Base-by-base conservation (phyloP, 2,113 vertebrate species). In the Spheniscus mendiculus region DNA sequence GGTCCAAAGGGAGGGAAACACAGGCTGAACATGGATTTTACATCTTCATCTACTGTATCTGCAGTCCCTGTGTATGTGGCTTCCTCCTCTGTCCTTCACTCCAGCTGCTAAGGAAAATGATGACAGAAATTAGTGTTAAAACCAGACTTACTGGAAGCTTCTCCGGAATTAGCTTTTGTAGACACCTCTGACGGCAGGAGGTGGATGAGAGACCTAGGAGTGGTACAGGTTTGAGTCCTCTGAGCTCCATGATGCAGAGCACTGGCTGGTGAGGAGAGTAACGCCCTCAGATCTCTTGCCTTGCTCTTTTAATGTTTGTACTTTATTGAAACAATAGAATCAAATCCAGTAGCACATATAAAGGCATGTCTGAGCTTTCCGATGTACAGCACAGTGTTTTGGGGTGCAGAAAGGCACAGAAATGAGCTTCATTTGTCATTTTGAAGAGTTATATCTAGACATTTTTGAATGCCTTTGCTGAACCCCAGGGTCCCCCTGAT, bases 161-260 rank as follows among this genome's bases (percentile, higher is more conserved):
- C 40, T 52, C 45, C 0, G 0, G 11, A 52, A 7, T 47, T 47
- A 49, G 27, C n/a, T 90, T 63, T 80, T 83, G 67, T 52, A 80
- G 49, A 44, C 20, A 10, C 4, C 34, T 59, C 27, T 67, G 62
- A 23, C 34, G 9, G 2, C 0, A 1, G 49, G n/a, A 63, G 23
- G 8, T 34, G 14, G 13, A 7, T 53, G 44, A 63, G 77, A 67
- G 63, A 59, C 6, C 12, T 23, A 8, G 69, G 12, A 83, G 25
- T 0, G 1, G 63, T 34, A 23, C 9, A 55, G 47, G 12, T 55
- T 32, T 56, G 87, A 74, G 22, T 71, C 23, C 19, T 67, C 15
- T 3, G 18, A 73, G 44, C 18, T 72, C n/a, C 23, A 10, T 2
- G 7, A 19, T 0, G 0, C 44, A 56, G 14, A 69, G 6, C 6